Evolutionary conservation across 1,140 invertebrate genomes (phyloP).

Genomic region (Drosophila orosa): DNA sequence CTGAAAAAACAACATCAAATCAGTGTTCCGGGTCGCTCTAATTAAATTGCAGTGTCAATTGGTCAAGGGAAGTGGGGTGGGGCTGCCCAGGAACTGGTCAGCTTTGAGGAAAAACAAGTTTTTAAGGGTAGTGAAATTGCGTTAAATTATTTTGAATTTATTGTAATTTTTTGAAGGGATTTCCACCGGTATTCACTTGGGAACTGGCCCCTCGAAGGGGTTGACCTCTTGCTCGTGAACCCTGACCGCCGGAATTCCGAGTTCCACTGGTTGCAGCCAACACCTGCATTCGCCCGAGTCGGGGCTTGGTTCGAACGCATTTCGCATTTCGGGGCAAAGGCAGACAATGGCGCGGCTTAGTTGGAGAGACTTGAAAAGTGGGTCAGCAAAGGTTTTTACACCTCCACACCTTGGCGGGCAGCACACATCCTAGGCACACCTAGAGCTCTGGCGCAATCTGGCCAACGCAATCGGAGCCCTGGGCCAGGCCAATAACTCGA

Average conservation of each 20-base stretch:
- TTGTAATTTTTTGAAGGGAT: slow-evolving; percentile 35
- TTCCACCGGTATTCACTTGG: slow-evolving; percentile 1
- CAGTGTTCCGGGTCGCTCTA: slow-evolving; percentile 74
- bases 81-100: slow-evolving; percentile 42
- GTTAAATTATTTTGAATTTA: slow-evolving; percentile 35
- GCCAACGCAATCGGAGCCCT: slow-evolving; percentile 49
- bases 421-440: slow-evolving; percentile 59
- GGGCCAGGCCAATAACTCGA: slow-evolving; percentile 43
- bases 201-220: slow-evolving; percentile 7
- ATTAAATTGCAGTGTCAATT: slow-evolving; percentile 81
- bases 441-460: slow-evolving; percentile 56
- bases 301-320: slow-evolving; percentile 38
- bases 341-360: slow-evolving; percentile 41
- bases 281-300: slow-evolving; percentile 38
- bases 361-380: slow-evolving; percentile 42
- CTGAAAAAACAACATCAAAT: slow-evolving; percentile 69
- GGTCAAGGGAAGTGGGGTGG: slow-evolving; percentile 31
- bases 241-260: slow-evolving; percentile 44
- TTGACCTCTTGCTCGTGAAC: slow-evolving; percentile 39
- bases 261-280: slow-evolving; percentile 33
- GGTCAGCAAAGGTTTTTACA: slow-evolving; percentile 60
- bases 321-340: slow-evolving; percentile 32
- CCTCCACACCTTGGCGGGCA: slow-evolving; percentile 48
- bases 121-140: slow-evolving; percentile 38
- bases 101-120: slow-evolving; percentile 44